These are phyloP conservation scores for Furnarius figulus DNA, from an alignment of 2,113 vertebrate species.

Conservation along the genomic window DNA sequence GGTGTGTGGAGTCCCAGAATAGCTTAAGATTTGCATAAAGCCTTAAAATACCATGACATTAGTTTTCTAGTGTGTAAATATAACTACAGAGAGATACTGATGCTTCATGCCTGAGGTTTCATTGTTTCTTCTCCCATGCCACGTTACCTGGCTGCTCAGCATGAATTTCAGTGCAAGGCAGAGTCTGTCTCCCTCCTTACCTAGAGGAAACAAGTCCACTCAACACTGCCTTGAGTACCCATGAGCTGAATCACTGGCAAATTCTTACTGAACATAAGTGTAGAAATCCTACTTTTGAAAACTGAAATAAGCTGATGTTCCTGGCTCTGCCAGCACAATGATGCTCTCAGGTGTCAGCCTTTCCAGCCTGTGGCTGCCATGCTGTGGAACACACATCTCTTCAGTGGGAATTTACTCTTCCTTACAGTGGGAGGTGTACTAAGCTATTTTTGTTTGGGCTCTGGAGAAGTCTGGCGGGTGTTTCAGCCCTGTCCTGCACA, in stretches of 20 bases:
- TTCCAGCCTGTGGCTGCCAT: neutral
- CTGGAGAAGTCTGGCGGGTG: neutral
- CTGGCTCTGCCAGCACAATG: neutral
- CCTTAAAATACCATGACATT: neutral
- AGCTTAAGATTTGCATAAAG: neutral
- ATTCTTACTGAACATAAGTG: neutral
- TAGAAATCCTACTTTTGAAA: neutral
- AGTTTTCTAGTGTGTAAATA: neutral
- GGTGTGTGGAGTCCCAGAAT: neutral
- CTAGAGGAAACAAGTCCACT: rapidly evolving
- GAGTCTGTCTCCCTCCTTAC: neutral
- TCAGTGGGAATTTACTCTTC: neutral
- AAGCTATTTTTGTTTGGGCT: neutral
- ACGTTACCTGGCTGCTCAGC: rapidly evolving
- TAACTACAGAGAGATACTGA: neutral
- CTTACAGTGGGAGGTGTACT: neutral
- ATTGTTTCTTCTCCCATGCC: neutral
- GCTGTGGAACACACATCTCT: neutral
- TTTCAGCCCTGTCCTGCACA: neutral
- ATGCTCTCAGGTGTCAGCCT: neutral
- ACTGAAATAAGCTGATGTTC: neutral
- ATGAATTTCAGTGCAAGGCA: neutral
- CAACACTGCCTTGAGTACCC: neutral
- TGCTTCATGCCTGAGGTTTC: neutral
- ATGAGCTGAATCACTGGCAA: neutral